A percentile compares a stretch with the other conserved stretches of the same genome.
Conservation (phyloP, 2,888 invertebrate species). For the Pheosia gnoma region DNA sequence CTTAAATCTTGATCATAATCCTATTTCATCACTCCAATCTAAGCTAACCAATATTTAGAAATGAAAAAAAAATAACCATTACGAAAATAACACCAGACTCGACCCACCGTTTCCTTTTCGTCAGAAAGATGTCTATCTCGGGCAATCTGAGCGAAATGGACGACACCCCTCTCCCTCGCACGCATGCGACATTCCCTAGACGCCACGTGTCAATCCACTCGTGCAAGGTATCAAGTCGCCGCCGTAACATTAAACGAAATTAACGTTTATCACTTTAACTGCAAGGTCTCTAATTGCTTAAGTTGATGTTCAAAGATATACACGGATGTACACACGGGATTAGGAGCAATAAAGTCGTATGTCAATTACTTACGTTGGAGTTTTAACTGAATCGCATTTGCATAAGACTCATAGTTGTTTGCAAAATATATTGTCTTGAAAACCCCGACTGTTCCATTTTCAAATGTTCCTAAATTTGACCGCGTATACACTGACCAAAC, state of each 20-base stretch:
- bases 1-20: conserved; percentile 14
- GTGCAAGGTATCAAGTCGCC: conserved; percentile 65
- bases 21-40: conserved; percentile 37
- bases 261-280: conserved; percentile 59
- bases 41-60: conserved; percentile 36
- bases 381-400: conserved; percentile 40
- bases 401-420: conserved; percentile 44
- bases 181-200: conserved; percentile 62
- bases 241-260: conserved; percentile 56
- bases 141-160: conserved; percentile 59
- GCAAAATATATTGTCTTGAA: conserved; percentile 23
- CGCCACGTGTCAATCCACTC: conserved; percentile 70
- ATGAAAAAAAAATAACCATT: conserved; percentile 53
- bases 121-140: conserved; percentile 70
- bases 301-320: conserved; percentile 38
- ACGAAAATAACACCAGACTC: conserved; percentile 64
- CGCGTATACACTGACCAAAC: conserved; percentile 33
- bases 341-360: conserved; percentile 28
- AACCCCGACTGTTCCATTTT: conserved; percentile 56
- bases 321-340: conserved; percentile 25
- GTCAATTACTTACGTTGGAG: conserved; percentile 33
- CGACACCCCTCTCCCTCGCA: conserved; percentile 55
- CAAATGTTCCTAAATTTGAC: conserved; percentile 47
- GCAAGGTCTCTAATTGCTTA: conserved; percentile 66
- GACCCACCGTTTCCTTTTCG: conserved; percentile 72